Base-by-base conservation (phyloP, 2,888 invertebrate species). In the Prosapia bicincta region DNA sequence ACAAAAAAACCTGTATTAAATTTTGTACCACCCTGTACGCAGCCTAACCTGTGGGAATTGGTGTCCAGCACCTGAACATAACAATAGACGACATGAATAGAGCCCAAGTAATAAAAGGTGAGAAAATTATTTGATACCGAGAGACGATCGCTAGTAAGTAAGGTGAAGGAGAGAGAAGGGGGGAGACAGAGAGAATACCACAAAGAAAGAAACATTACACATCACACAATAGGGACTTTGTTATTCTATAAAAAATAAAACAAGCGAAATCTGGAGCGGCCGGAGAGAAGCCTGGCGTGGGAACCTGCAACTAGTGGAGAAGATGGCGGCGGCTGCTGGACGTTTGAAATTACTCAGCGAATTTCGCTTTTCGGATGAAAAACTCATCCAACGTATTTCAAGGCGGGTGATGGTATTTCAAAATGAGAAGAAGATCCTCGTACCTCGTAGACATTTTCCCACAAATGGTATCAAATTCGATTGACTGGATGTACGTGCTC, bases 131-230 rank as follows among this genome's bases (percentile, higher is more conserved):
- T 72, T 72, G 71, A 70, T 32, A 69, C 65, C 23, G 65, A 70
- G 70, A 69, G 73, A 72, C 26, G 54, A 54, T 66, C 26, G 25
- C 67, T 68, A 68, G 54, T 32, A 73, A 73, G 73, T 26, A 70
- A 70, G 66, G 28, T 6, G 71, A 26, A 1, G 9, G 30, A 26
- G 23, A 69, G 28, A 25, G 32, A 30, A 9, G 9, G 30, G 26
- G 68, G 26, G 26, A n/a, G n/a, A n/a, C n/a, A n/a, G n/a, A n/a
- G n/a, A n/a, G n/a, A 54, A 71, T 65, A 65, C 69, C 73, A 73
- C 73, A 72, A 68, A 73, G 76, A 32, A 76, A 73, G 76, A 73
- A 76, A 76, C 73, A 76, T 73, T 70, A 76, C 67, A 73, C 71
- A 74, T 76, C 72, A 72, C 66, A 76, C 76, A 76, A 76, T 76